These are phyloP conservation scores for Steatocranus sp. DNA, from an alignment of 2,797 vertebrate genomes.

Conservation along the genomic window DNA sequence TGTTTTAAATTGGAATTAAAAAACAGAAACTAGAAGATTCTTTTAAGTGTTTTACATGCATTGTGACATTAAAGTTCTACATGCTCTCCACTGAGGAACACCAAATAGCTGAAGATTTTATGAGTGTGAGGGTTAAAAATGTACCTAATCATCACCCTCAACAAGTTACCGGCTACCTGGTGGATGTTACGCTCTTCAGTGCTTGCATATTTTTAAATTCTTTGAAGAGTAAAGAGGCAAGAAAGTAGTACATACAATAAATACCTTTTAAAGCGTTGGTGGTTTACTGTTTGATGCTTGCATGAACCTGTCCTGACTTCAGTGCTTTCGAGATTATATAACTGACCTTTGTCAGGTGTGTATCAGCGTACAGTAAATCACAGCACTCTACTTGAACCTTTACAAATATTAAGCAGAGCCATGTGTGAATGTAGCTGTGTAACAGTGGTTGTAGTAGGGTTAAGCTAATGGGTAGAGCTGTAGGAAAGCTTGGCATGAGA, in stretches of 20 bases:
- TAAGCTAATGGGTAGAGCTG: background rate
- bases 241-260: background rate
- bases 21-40: background rate
- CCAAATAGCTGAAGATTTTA: background rate
- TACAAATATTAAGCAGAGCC: background rate
- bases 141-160: background rate
- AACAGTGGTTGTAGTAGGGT: background rate
- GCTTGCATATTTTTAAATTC: background rate
- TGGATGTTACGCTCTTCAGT: background rate
- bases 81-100: background rate
- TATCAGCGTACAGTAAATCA: background rate
- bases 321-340: background rate
- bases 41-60: background rate
- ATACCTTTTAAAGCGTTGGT: background rate
- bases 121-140: background rate
- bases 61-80: background rate
- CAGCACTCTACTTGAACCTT: background rate
- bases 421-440: background rate
- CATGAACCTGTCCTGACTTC: background rate
- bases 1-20: background rate
- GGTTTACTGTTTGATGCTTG: background rate
- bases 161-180: background rate
- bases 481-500: background rate
- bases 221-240: background rate
- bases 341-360: background rate